A percentile compares a stretch with the other conserved stretches of the same genome.
These are phyloP conservation scores for Stenoptilia bipunctidactyla DNA, from an alignment of 2,888 invertebrate genomes.

Conservation along the genomic window DNA sequence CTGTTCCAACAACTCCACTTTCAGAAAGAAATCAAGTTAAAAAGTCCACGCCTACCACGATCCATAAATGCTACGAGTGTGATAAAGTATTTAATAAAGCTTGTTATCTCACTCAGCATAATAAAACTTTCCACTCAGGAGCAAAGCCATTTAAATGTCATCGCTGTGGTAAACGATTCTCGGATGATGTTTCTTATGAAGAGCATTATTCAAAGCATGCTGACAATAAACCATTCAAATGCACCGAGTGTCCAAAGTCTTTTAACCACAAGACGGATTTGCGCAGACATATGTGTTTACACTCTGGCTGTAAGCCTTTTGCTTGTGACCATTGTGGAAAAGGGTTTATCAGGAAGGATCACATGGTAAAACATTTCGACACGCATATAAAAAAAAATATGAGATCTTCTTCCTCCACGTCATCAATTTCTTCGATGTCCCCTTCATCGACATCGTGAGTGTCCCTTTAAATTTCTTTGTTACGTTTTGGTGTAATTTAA, in stretches of 20 bases:
- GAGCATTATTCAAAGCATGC: conserved; percentile 83
- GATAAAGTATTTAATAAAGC: conserved; percentile 87
- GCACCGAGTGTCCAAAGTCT: conserved; percentile 86
- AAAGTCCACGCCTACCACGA: conserved; percentile 32
- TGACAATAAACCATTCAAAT: conserved; percentile 89
- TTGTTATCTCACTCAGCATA: conserved; percentile 91
- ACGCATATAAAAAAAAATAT: conserved; percentile 79
- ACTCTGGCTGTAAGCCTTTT: conserved; percentile 88
- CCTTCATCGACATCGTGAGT: conserved; percentile 15
- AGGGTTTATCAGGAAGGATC: conserved; percentile 91
- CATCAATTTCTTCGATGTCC: conserved; percentile 29
- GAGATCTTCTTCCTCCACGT: conserved; percentile 47
- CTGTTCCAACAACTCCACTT: conserved; percentile 52
- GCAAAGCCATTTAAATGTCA: conserved; percentile 88
- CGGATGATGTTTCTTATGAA: conserved; percentile 77
- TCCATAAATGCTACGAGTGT: conserved; percentile 84
- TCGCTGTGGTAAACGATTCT: conserved; percentile 88
- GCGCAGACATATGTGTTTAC: conserved; percentile 87
- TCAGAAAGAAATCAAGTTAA: conserved; percentile 53
- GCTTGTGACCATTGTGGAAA: conserved; percentile 86
- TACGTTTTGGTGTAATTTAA: background rate
- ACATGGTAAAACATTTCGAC: conserved; percentile 89
- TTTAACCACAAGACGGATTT: conserved; percentile 94
- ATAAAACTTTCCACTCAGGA: conserved; percentile 89
- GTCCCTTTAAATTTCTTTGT: background rate